Conservation (phyloP, 2,113 vertebrate species). For the Scytalopus superciliaris region DNA sequence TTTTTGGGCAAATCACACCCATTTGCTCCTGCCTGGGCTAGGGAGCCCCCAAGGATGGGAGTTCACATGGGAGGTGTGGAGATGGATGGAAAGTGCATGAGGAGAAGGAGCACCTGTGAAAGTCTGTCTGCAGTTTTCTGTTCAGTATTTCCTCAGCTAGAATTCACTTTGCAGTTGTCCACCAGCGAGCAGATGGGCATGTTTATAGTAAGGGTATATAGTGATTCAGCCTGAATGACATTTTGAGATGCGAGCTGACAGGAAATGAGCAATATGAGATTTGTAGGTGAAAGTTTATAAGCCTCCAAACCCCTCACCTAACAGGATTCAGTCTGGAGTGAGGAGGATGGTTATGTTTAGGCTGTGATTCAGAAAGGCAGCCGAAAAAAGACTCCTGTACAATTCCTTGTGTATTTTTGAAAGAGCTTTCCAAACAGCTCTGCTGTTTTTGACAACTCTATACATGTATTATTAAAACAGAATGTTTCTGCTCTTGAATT, state of each 20-base stretch:
- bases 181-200: conserved; percentile 36
- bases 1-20: not conserved
- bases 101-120: conserved; percentile 17
- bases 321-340: not conserved
- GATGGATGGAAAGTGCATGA: not conserved
- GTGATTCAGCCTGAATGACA: conserved; percentile 35
- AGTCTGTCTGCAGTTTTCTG: not conserved
- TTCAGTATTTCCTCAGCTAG: not conserved
- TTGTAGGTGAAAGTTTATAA: conserved; percentile 43
- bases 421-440: not conserved
- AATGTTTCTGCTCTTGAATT: not conserved
- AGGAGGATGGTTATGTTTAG: not conserved
- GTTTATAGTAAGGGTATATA: conserved; percentile 1
- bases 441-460: not conserved
- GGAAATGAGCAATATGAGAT: conserved; percentile 26
- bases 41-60: not conserved
- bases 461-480: not conserved
- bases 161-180: conserved; percentile 25
- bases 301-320: not conserved
- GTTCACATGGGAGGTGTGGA: not conserved
- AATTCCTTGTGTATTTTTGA: not conserved
- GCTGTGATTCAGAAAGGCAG: not conserved
- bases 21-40: not conserved
- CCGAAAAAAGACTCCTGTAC: not conserved
- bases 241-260: not conserved